phyloP scores from a whole-genome alignment of 2,797 vertebrate genomes.

The Gambusia yucatana region DNA sequence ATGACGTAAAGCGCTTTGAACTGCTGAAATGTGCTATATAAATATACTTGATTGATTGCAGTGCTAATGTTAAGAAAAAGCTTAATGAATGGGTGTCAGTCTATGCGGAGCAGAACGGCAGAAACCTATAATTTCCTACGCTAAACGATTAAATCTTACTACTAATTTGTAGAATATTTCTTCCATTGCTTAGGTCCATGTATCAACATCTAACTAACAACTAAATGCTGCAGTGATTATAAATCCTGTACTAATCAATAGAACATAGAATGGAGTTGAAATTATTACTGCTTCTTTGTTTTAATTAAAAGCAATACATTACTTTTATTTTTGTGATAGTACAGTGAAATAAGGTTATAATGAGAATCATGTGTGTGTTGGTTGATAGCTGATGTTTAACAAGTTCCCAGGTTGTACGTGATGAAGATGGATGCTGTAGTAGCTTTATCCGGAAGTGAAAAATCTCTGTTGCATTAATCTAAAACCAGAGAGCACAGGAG shows the following conservation, averaged over 20 bases:
- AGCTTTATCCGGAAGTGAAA: constrained; percentile 20
- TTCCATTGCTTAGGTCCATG: background rate
- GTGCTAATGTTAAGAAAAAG: background rate
- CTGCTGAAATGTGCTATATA: no score
- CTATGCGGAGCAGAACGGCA: background rate
- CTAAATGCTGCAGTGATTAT: background rate
- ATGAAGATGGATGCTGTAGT: constrained; percentile 21
- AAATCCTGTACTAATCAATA: background rate
- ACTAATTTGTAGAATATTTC: background rate
- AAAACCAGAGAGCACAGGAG: constrained; percentile 26
- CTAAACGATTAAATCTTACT: background rate
- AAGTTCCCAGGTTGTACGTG: constrained; percentile 31
- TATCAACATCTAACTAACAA: background rate
- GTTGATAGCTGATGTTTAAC: constrained; percentile 40
- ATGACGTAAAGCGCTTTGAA: no score
- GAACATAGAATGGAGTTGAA: background rate
- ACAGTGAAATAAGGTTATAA: background rate
- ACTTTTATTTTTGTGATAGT: background rate
- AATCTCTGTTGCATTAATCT: constrained; percentile 28
- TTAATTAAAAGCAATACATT: background rate
- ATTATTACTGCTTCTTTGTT: background rate
- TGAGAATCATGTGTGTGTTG: constrained; percentile 4
- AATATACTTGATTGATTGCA: background rate
- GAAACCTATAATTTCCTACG: background rate
- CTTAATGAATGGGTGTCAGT: background rate